Base-by-base conservation (phyloP, 2,797 vertebrate species). In the Acipenser transmontanus region DNA sequence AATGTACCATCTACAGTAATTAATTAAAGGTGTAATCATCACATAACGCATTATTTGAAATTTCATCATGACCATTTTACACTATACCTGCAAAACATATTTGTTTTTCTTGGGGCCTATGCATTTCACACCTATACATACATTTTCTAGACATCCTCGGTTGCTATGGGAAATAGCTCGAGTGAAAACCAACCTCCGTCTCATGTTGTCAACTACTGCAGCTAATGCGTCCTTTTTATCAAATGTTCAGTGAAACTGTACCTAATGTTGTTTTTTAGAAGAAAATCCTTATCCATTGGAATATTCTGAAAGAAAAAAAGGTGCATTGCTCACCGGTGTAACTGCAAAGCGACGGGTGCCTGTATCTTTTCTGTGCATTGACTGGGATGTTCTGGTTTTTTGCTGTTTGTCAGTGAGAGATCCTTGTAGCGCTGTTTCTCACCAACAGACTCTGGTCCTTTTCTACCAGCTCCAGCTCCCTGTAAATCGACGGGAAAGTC, bases 401-500 rank as follows among this genome's bases (percentile, higher is more conserved):
- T 6, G 13, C 56, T 50, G 49, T 59, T 64, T 57, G 61, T 50
- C 65, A 62, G 64, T 34, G 62, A 65, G 69, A 66, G 50, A 51
- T 50, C 47, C 62, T 71, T 14, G 47, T 57, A 66, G 48, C 50
- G 49, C 66, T 47, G 17, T 20, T 61, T 63, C 47, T 47, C 67
- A 79, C 75, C 75, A 59, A 67, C 80, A 66, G 72, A 72, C 73
- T 49, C 70, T 68, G 71, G 76, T 71, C 72, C 75, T 75, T 71
- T 71, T 76, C 64, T 80, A 75, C 76, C 79, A 73, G 72, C 72
- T 80, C 80, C 64, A 80, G 75, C 80, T 79, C 79, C 12, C 34
- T 34, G 34, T 34, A 78, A 34, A 59, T 80, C 78, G 77, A 73
- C 74, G 78, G 76, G 81, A 81, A 78, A 4, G 50, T 72, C 48